phyloP scores from a whole-genome alignment of 2,888 invertebrate genomes.

The Xiphydria camelus region DNA sequence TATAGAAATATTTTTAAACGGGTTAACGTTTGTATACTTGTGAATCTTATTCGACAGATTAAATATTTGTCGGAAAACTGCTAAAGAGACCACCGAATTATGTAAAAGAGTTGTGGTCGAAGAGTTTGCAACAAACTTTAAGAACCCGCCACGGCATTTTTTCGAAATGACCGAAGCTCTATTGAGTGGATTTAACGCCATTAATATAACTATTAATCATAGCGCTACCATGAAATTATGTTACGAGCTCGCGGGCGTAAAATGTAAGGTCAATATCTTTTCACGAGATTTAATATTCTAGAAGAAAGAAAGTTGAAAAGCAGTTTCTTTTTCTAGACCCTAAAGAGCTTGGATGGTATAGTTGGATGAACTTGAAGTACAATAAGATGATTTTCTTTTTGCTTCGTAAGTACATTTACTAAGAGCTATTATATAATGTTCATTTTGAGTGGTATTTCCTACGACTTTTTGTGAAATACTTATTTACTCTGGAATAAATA shows the following conservation, averaged over 20 bases:
- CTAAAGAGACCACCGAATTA: slow-evolving; percentile 65
- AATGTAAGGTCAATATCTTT: slow-evolving; percentile 26
- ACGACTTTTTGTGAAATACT: neutral
- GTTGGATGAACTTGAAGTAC: slow-evolving; percentile 23
- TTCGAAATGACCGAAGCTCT: slow-evolving; percentile 64
- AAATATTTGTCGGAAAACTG: slow-evolving; percentile 68
- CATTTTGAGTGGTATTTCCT: too few species aligned
- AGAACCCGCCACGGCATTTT: slow-evolving; percentile 64
- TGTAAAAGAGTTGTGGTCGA: slow-evolving; percentile 60
- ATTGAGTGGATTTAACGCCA: slow-evolving; percentile 66
- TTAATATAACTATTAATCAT: slow-evolving; percentile 65
- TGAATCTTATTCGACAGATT: slow-evolving; percentile 56
- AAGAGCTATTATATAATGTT: neutral
- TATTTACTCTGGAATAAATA: neutral
- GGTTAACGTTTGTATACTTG: too few species aligned
- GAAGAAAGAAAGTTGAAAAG: too few species aligned
- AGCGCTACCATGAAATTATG: slow-evolving; percentile 62
- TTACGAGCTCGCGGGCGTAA: slow-evolving; percentile 55
- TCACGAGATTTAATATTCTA: neutral
- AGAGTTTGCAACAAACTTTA: slow-evolving; percentile 64
- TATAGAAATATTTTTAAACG: too few species aligned
- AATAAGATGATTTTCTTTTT: slow-evolving; percentile 17
- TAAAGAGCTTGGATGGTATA: slow-evolving; percentile 25
- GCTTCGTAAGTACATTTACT: slow-evolving; percentile 28
- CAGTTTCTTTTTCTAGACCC: slow-evolving; percentile 29